Conservation (phyloP, 2,888 invertebrate genomes). For the Tetragnatha montana region DNA sequence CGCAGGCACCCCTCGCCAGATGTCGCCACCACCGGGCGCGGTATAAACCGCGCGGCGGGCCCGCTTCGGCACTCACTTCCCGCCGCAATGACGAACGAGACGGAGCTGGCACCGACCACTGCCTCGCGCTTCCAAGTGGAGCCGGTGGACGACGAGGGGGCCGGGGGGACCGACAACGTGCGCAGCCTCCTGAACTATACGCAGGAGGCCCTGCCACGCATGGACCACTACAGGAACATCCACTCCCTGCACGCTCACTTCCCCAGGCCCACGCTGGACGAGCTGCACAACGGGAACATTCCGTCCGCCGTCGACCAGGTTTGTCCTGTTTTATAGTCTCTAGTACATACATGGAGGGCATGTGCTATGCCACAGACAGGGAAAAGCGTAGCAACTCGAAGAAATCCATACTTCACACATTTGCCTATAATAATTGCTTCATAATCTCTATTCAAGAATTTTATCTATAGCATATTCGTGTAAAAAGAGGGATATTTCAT, state of each 20-base stretch:
- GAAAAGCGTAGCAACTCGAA: too few species aligned
- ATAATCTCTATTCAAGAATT: too few species aligned
- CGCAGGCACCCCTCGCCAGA: constrained; percentile 11
- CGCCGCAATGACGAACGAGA: background rate
- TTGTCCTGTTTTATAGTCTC: background rate
- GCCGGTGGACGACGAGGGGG: constrained; percentile 40
- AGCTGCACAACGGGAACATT: constrained; percentile 75
- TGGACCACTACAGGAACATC: constrained; percentile 78
- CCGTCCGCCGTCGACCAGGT: constrained; percentile 56
- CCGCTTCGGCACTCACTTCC: background rate
- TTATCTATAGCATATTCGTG: too few species aligned
- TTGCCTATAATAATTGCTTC: too few species aligned
- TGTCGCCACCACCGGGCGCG: constrained; percentile 15
- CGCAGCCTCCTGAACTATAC: constrained; percentile 75
- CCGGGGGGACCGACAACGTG: constrained; percentile 74
- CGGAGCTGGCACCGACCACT: constrained; percentile 11
- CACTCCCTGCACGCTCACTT: constrained; percentile 74
- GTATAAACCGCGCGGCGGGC: constrained; percentile 27
- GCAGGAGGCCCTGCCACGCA: constrained; percentile 77
- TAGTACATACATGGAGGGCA: too few species aligned
- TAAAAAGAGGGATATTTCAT: too few species aligned
- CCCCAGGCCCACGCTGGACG: constrained; percentile 75
- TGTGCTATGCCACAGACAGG: too few species aligned
- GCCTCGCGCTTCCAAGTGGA: constrained; percentile 64
- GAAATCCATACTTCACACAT: too few species aligned